Conservation (phyloP, 2,797 vertebrate species). For the Esox masquinongy region DNA sequence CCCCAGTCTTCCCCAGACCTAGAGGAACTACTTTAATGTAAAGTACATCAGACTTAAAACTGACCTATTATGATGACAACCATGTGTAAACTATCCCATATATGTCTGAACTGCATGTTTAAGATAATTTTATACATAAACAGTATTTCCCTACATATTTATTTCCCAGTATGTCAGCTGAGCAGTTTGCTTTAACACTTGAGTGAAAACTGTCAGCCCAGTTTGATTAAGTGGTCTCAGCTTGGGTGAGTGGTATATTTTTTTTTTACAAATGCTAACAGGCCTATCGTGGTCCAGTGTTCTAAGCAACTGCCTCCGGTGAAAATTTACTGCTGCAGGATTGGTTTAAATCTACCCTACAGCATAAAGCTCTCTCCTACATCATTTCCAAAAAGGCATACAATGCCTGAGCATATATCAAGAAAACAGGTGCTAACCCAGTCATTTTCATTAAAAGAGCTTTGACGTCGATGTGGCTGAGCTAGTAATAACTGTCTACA, state of each 20-base stretch:
- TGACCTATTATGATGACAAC: constrained; percentile 24
- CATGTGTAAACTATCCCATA: constrained; percentile 38
- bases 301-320: too few relatives aligned
- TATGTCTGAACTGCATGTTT: constrained; percentile 21
- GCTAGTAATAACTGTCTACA: neutral
- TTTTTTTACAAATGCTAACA: neutral
- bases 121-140: constrained; percentile 10
- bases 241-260: neutral
- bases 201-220: constrained; percentile 34
- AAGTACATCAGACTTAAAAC: constrained; percentile 27
- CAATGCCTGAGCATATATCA: too few relatives aligned
- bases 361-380: too few relatives aligned
- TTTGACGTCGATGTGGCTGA: neutral
- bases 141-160: constrained; percentile 47
- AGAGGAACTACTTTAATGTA: neutral
- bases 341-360: too few relatives aligned
- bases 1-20: neutral
- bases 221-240: constrained; percentile 29
- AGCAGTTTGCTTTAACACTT: constrained; percentile 50
- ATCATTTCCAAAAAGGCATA: too few relatives aligned
- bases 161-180: constrained; percentile 54
- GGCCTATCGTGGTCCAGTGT: too few relatives aligned
- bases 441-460: constrained; percentile 35
- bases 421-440: constrained; percentile 15
- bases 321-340: too few relatives aligned